These are phyloP conservation scores for Dicrurus megarhynchus DNA, from an alignment of 2,113 vertebrate species.

Conservation along the genomic window DNA sequence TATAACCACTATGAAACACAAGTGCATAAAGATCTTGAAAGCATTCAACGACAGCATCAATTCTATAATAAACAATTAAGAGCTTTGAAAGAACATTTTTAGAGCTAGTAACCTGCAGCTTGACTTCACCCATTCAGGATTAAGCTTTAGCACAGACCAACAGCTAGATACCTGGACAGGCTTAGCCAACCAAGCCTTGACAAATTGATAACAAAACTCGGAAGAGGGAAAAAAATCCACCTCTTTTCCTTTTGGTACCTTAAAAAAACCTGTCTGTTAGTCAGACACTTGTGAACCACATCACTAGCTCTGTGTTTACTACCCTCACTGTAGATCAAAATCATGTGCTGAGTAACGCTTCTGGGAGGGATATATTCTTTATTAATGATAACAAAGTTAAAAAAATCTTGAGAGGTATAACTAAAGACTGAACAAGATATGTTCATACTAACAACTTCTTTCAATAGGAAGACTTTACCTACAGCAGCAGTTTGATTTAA, in stretches of 20 bases:
- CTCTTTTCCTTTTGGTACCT: not conserved
- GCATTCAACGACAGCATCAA: not conserved
- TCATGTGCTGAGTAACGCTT: not conserved
- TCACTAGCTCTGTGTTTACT: not conserved
- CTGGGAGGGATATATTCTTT: not conserved
- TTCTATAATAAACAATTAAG: not conserved
- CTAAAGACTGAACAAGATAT: not conserved
- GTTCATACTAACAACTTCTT: not conserved
- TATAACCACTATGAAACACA: not conserved
- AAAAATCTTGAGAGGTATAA: not conserved
- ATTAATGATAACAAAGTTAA: not conserved
- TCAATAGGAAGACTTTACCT: not conserved
- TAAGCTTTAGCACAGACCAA: not conserved
- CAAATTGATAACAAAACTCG: fast-evolving
- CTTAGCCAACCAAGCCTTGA: not conserved
- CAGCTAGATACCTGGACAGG: not conserved
- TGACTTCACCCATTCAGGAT: not conserved
- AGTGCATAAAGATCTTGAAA: not conserved
- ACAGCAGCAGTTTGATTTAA: not conserved
- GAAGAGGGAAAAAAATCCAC: not conserved
- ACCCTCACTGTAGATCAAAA: not conserved
- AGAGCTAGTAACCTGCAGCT: not conserved
- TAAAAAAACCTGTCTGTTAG: not conserved
- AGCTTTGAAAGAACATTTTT: not conserved
- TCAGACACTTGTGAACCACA: not conserved